Percentiles rank a stretch among this genome's conserved stretches.
Evolutionary conservation across 1,140 invertebrate species (phyloP).

Genomic region (Zaprionus nigranus): DNA sequence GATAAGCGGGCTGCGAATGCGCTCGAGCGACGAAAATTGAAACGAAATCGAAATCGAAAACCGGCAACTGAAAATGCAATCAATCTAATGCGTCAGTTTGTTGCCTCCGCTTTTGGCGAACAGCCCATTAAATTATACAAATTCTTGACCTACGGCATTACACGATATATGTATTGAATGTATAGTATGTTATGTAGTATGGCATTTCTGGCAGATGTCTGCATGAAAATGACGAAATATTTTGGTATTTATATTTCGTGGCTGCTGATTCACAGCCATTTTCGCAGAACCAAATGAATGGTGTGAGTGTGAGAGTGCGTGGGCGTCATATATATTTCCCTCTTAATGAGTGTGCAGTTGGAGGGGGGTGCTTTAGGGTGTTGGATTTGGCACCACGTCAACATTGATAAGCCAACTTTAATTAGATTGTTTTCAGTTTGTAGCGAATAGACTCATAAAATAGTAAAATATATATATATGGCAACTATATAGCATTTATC

Average conservation of each 20-base stretch:
- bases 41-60: slow-evolving; percentile 13
- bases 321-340: slow-evolving; percentile 13
- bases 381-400: not conserved
- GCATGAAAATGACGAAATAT: slow-evolving; percentile 63
- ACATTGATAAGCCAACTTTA: slow-evolving; percentile 16
- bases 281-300: slow-evolving; percentile 36
- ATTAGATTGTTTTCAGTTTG: slow-evolving; percentile 2
- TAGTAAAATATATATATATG: not conserved
- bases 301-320: not conserved
- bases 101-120: slow-evolving; percentile 40
- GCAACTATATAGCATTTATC: not conserved
- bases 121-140: slow-evolving; percentile 37
- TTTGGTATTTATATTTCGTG: slow-evolving; percentile 45
- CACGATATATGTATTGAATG: slow-evolving; percentile 16
- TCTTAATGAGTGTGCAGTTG: not conserved
- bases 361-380: not conserved
- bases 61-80: slow-evolving; percentile 33
- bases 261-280: slow-evolving; percentile 25
- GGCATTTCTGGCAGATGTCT: slow-evolving; percentile 13
- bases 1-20: slow-evolving; percentile 24
- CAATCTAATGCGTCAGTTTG: slow-evolving; percentile 25
- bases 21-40: slow-evolving; percentile 32
- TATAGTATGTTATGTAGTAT: slow-evolving; percentile 13
- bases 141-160: slow-evolving; percentile 71
- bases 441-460: not conserved